phyloP scores from a whole-genome alignment of 2,888 invertebrate species.

The Agrochola circellaris region DNA sequence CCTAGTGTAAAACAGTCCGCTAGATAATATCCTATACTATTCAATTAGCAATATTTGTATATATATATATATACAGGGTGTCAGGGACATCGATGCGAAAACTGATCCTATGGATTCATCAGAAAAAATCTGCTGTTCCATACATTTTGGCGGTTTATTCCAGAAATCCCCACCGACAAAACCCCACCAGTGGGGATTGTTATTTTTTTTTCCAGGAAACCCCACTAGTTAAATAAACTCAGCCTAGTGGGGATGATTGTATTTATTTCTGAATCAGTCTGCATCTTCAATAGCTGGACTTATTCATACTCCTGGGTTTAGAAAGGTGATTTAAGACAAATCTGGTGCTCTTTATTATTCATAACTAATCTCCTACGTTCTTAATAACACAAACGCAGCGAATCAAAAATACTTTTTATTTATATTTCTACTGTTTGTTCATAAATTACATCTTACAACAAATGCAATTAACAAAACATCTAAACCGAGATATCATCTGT shows the following conservation, averaged over 20 bases:
- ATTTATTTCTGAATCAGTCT: not conserved
- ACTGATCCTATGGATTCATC: no score
- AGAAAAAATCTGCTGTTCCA: no score
- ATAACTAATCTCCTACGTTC: constrained; percentile 1
- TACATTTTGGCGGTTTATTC: no score
- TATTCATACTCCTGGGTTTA: constrained; percentile 14
- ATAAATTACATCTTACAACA: constrained; percentile 18
- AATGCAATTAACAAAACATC: constrained; percentile 55
- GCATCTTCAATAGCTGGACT: not conserved
- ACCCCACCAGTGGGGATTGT: no score
- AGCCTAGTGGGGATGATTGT: no score
- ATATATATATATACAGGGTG: no score
- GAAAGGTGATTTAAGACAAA: constrained; percentile 1
- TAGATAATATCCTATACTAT: no score
- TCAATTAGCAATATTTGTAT: no score
- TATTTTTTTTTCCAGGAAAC: no score
- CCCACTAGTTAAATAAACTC: no score
- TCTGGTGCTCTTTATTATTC: not conserved
- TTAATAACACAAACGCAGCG: constrained; percentile 16
- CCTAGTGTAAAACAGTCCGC: not conserved
- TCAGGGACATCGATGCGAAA: no score
- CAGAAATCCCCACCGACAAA: no score
- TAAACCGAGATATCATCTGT: constrained; percentile 55
- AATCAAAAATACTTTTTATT: constrained; percentile 16
- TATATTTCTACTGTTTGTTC: constrained; percentile 14